Percentiles rank a stretch among this genome's conserved stretches.
These are phyloP conservation scores for Aspidapion aeneum DNA, from an alignment of 2,888 invertebrate species.

Conservation along the genomic window DNA sequence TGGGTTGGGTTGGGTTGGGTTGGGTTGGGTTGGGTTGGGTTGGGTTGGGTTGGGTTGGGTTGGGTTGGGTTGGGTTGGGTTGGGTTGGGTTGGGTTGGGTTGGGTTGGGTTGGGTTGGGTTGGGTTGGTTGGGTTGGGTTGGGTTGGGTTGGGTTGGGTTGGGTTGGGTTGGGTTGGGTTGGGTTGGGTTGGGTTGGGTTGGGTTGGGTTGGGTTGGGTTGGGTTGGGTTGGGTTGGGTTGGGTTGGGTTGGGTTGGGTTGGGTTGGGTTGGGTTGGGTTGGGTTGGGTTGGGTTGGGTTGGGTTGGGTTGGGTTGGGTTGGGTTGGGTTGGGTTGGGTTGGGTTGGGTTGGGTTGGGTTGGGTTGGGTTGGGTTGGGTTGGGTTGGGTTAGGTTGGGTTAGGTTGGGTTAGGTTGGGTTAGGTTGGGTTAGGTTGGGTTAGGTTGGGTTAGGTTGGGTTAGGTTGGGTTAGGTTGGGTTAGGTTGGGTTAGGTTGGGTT, in stretches of 20 bases:
- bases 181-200: slow-evolving; percentile 2
- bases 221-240: slow-evolving; percentile 13
- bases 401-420: slow-evolving; percentile 6
- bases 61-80: slow-evolving; percentile 41
- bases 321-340: slow-evolving; percentile 6
- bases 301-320: slow-evolving; percentile 12
- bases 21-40: slow-evolving; percentile 38
- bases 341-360: slow-evolving; percentile 5
- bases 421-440: slow-evolving; percentile 11
- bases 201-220: slow-evolving; percentile 16
- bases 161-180: background rate
- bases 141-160: slow-evolving; percentile 32
- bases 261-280: slow-evolving; percentile 12
- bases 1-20: slow-evolving; percentile 20
- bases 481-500: slow-evolving; percentile 8
- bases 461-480: background rate
- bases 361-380: slow-evolving; percentile 8
- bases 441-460: slow-evolving; percentile 2
- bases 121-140: too few relatives aligned
- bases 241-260: slow-evolving; percentile 15
- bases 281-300: slow-evolving; percentile 19
- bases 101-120: too few relatives aligned
- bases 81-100: slow-evolving; percentile 44
- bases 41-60: slow-evolving; percentile 37
- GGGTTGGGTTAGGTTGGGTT: background rate